A percentile compares a stretch with the other conserved stretches of the same genome.
phyloP scores from a whole-genome alignment of 2,888 invertebrate genomes.

The Thera obeliscata region DNA sequence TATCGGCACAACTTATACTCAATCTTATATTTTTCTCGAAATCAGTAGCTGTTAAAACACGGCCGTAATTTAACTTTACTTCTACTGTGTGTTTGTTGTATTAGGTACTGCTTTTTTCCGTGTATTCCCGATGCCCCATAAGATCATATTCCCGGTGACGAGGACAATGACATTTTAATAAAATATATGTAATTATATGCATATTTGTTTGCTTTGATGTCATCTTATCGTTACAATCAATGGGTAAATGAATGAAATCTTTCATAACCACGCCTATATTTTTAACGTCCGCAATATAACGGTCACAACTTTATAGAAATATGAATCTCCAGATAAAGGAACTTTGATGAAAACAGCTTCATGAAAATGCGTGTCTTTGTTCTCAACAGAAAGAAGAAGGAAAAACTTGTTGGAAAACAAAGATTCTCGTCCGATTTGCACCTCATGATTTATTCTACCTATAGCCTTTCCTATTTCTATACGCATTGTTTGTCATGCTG shows the following conservation, averaged over 20 bases:
- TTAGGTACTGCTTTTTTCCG: too few relatives aligned
- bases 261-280: neutral
- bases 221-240: too few relatives aligned
- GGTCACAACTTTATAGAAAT: neutral
- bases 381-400: slow-evolving; percentile 1
- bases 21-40: neutral
- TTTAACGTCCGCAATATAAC: neutral
- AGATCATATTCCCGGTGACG: too few relatives aligned
- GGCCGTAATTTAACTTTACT: neutral
- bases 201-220: too few relatives aligned
- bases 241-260: too few relatives aligned
- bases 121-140: too few relatives aligned
- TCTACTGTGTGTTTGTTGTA: too few relatives aligned
- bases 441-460: slow-evolving; percentile 1
- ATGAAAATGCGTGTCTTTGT: slow-evolving; percentile 11
- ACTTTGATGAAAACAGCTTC: slow-evolving; percentile 20
- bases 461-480: neutral
- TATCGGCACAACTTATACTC: slow-evolving; percentile 16
- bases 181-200: too few relatives aligned
- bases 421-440: slow-evolving; percentile 1
- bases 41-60: neutral
- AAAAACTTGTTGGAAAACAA: neutral
- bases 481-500: neutral
- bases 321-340: neutral
- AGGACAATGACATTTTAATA: too few relatives aligned